phyloP scores from a whole-genome alignment of 2,888 invertebrate genomes.

The Osmoderma eremita region DNA sequence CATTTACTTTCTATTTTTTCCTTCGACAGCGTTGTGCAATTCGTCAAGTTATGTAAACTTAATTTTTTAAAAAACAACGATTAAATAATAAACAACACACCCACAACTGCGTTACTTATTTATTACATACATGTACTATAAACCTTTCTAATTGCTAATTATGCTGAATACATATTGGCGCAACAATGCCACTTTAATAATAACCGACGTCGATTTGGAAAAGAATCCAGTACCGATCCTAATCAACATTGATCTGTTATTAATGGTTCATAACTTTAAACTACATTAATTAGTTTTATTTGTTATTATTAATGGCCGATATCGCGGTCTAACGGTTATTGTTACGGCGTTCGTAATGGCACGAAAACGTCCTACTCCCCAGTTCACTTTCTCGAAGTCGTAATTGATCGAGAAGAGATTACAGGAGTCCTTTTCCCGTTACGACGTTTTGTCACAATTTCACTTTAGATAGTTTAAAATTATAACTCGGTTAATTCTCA shows the following conservation, averaged over 20 bases:
- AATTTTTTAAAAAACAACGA: constrained; percentile 26
- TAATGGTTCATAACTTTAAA: too few relatives aligned
- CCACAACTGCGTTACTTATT: constrained; percentile 13
- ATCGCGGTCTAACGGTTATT: not conserved
- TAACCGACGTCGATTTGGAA: not conserved
- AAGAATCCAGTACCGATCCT: not conserved
- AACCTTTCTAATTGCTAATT: constrained; percentile 36
- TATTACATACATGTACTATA: not conserved
- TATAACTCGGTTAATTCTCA: not conserved
- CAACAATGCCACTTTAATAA: constrained; percentile 24
- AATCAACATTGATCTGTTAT: too few relatives aligned
- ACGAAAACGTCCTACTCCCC: constrained; percentile 11
- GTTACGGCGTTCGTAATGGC: not conserved
- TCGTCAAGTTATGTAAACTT: constrained; percentile 25
- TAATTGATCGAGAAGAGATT: constrained; percentile 13
- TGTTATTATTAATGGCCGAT: not conserved
- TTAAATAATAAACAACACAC: constrained; percentile 36
- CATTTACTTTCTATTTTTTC: constrained; percentile 32
- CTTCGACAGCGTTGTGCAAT: constrained; percentile 23
- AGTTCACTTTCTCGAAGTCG: constrained; percentile 13
- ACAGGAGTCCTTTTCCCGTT: not conserved
- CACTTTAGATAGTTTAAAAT: constrained; percentile 17
- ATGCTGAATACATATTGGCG: constrained; percentile 13
- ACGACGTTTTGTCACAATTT: not conserved
- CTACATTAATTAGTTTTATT: not conserved